phyloP scores from a whole-genome alignment of 30 jellyfish, hydroid and myxozoan genomes.

The Turritopsis rubra region DNA sequence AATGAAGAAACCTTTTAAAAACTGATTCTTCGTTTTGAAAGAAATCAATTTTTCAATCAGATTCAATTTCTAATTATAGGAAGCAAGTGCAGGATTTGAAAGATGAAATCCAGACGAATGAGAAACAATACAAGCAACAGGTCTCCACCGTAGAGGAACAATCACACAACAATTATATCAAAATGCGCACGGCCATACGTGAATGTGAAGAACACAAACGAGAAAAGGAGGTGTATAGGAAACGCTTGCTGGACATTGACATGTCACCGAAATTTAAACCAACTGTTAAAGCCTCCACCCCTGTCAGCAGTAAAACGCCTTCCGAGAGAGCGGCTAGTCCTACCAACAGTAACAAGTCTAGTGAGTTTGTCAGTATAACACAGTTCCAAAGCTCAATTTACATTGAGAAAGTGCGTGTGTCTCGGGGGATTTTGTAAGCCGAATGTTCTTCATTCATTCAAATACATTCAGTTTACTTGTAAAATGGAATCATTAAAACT shows the following conservation, averaged over 20 bases:
- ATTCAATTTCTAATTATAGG: neutral
- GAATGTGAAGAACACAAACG: constrained; percentile 84
- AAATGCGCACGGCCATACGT: constrained; percentile 71
- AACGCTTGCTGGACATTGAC: constrained; percentile 47
- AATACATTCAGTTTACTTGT: too few relatives aligned
- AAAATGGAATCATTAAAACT: too few relatives aligned
- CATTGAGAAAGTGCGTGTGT: too few relatives aligned
- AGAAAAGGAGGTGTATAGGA: constrained; percentile 72
- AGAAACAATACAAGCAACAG: constrained; percentile 20
- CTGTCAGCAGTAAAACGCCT: constrained; percentile 20
- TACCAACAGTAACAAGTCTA: constrained; percentile 31
- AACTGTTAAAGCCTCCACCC: constrained; percentile 5
- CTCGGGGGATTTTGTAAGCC: too few relatives aligned
- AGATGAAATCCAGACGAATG: constrained; percentile 33
- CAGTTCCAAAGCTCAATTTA: too few relatives aligned
- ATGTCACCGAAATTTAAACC: constrained; percentile 31
- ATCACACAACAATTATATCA: constrained; percentile 32
- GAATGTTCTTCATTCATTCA: too few relatives aligned
- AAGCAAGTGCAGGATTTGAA: constrained; percentile 27
- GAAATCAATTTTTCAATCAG: neutral
- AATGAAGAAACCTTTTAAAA: too few relatives aligned
- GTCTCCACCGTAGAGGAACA: constrained; percentile 33
- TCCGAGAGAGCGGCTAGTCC: constrained; percentile 39
- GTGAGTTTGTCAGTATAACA: constrained; percentile 28
- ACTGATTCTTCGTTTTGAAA: too few relatives aligned